Base-by-base conservation (phyloP, 2,797 vertebrate species). In the Ptychobarbus kaznakovi region DNA sequence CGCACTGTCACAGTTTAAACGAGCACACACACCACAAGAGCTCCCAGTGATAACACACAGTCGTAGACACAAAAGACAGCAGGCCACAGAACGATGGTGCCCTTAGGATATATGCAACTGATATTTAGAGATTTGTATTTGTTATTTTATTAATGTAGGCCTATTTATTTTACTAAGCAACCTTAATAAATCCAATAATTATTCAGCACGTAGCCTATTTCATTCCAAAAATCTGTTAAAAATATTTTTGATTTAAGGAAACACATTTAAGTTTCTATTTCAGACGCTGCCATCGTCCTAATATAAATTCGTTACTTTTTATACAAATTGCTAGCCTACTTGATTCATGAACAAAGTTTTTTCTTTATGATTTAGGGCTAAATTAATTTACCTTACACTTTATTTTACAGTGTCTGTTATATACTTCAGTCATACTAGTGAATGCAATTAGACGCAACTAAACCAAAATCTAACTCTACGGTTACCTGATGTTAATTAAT, bases 1-100 rank as follows among this genome's bases (percentile, higher is more conserved):
- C 95, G 95, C 95, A 95, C 94, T 95, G 94, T 91, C 93, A 93
- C 95, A 95, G 87, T 91, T 92, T 95, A 91, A 93, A 72, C 89
- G 89, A 92, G 91, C 88, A 76, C 42, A 65, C 88, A 88, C 69
- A 86, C 92, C 90, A 90, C 86, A 84, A 89, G 89, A 86, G 56
- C 85, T 81, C n/a, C 73, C 68, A 25, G 73, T 73, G 85, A 72
- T 85, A 78, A 80, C 61, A 80, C 61, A 81, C 77, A 81, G 77
- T 58, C 66, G 38, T 76, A 74, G 32, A 83, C 81, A 53, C 58
- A 63, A 56, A 81, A 35, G 20, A 61, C 40, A 82, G 15, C 70
- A 81, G 56, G 73, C 73, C 85, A 75, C 56, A 35, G 10, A 74
- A 79, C 68, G n/a, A 51, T 42, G 12, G 46, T 28, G 10, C 11